A percentile compares a stretch with the other conserved stretches of the same genome.
These are phyloP conservation scores for Sabellastarte sp. DNA, from an alignment of 2,888 invertebrate genomes.

Conservation along the genomic window DNA sequence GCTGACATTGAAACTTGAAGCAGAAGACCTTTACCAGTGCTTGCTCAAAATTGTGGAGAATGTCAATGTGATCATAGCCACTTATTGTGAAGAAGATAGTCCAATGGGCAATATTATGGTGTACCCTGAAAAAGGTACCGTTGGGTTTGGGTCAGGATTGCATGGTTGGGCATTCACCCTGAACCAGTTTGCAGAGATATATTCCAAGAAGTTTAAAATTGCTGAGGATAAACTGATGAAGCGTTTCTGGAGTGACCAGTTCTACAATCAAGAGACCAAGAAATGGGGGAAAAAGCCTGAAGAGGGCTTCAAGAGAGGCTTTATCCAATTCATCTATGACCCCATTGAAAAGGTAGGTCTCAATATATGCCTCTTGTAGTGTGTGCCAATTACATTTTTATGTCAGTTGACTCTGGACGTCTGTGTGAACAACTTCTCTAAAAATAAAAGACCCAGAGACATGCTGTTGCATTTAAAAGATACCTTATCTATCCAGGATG, in stretches of 20 bases:
- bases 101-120: conserved; percentile 84
- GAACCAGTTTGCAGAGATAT: conserved; percentile 99
- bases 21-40: conserved; percentile 96
- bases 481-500: too few relatives aligned
- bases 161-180: conserved; percentile 99
- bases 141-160: conserved; percentile 98
- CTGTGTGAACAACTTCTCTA: too few relatives aligned
- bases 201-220: conserved; percentile 95
- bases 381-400: too few relatives aligned
- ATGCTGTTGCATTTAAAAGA: too few relatives aligned
- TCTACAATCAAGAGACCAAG: conserved; percentile 95
- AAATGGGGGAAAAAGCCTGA: conserved; percentile 72
- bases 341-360: conserved; percentile 90
- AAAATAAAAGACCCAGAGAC: too few relatives aligned
- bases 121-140: conserved; percentile 97
- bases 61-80: conserved; percentile 99
- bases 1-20: conserved; percentile 91
- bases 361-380: not conserved
- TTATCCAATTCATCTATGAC: conserved; percentile 97
- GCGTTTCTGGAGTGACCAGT: conserved; percentile 93
- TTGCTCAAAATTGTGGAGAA: conserved; percentile 99
- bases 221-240: conserved; percentile 95
- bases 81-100: conserved; percentile 87
- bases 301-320: conserved; percentile 71
- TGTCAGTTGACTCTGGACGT: too few relatives aligned